phyloP scores from a whole-genome alignment of 2,113 vertebrate species.

The Cephalopholis sonnerati region DNA sequence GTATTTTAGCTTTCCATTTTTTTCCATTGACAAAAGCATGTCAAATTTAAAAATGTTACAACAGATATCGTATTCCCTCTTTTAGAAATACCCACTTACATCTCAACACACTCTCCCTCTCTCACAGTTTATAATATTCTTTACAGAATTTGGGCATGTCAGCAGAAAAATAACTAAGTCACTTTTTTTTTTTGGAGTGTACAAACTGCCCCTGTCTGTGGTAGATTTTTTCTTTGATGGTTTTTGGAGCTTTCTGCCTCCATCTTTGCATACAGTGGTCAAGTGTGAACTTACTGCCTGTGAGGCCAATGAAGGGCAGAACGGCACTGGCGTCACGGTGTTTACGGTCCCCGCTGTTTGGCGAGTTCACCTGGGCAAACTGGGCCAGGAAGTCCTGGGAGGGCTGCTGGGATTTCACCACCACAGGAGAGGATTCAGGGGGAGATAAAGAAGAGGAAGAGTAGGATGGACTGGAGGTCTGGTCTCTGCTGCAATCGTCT shows the following conservation, averaged over 20 bases:
- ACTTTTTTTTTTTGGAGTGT: background rate
- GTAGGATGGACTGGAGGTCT: background rate
- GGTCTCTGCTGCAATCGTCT: background rate
- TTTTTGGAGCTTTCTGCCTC: background rate
- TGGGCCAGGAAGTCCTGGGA: slow-evolving; percentile 57
- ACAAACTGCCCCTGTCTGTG: background rate
- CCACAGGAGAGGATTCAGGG: background rate
- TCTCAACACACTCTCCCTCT: too few species aligned
- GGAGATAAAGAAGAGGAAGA: background rate
- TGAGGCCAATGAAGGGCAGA: slow-evolving; percentile 78
- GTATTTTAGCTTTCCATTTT: too few species aligned
- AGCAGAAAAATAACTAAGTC: too few species aligned
- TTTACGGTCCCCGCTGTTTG: slow-evolving; percentile 72
- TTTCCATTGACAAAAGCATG: too few species aligned
- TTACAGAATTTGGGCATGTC: too few species aligned
- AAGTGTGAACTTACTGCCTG: slow-evolving; percentile 66
- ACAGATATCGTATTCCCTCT: too few species aligned
- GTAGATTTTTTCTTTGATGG: background rate
- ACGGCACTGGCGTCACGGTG: slow-evolving; percentile 70
- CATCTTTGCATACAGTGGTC: background rate
- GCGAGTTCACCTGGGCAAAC: slow-evolving; percentile 60
- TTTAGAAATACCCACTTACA: too few species aligned
- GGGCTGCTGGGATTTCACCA: slow-evolving; percentile 5
- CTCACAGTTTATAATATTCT: too few species aligned
- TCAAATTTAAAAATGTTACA: too few species aligned